These are phyloP conservation scores for Fundulus diaphanus DNA, from an alignment of 2,797 vertebrate genomes.

Conservation along the genomic window DNA sequence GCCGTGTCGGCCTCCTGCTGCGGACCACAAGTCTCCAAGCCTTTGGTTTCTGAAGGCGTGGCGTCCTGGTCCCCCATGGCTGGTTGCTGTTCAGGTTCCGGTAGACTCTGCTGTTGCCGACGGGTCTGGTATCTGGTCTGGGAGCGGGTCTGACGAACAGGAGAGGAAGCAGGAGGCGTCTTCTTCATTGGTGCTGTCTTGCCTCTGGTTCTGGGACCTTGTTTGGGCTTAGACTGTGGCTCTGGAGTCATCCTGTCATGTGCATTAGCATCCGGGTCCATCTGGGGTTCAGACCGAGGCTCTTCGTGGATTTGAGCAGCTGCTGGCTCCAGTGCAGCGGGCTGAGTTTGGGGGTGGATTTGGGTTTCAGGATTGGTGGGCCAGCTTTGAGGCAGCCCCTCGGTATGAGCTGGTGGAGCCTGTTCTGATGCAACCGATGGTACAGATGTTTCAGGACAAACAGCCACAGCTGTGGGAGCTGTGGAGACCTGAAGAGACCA, in stretches of 20 bases:
- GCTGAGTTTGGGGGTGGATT: neutral
- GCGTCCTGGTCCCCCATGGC: constrained; percentile 27
- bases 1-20: constrained; percentile 6
- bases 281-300: constrained; percentile 9
- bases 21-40: constrained; percentile 9
- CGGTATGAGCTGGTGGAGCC: neutral
- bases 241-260: constrained; percentile 4
- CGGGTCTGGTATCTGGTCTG: constrained; percentile 73
- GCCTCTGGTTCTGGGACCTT: constrained; percentile 49
- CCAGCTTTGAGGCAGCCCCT: constrained; percentile 5
- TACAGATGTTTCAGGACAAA: neutral
- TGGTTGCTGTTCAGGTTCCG: constrained; percentile 29
- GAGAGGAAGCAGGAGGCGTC: constrained; percentile 16
- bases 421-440: constrained; percentile 2
- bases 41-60: constrained; percentile 22
- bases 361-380: neutral
- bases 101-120: constrained; percentile 36
- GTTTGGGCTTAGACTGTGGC: constrained; percentile 38
- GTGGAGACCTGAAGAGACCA: constrained; percentile 48
- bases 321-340: neutral
- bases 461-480: neutral
- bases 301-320: constrained; percentile 17
- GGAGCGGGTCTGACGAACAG: constrained; percentile 68
- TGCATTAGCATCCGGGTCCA: neutral
- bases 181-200: constrained; percentile 38